Percentiles rank a stretch among this genome's conserved stretches.
Conservation (phyloP, 2,888 invertebrate species). For the Drosophila setosimentum region DNA sequence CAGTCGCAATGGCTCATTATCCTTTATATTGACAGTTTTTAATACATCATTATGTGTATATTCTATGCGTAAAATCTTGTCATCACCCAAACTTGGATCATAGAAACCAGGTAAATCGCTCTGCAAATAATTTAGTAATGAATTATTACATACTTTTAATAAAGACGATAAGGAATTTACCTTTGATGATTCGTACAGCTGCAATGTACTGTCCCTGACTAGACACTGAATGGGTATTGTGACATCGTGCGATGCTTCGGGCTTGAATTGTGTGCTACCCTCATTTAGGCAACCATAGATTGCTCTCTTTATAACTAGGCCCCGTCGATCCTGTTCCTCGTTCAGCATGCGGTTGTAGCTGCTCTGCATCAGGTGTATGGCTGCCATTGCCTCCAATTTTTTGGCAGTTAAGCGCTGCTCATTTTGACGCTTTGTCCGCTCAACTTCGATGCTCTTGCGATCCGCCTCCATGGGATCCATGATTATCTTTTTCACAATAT, state of each 20-base stretch:
- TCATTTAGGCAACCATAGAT: conserved; percentile 90
- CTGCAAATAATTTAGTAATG: conserved; percentile 86
- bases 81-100: conserved; percentile 97
- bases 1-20: conserved; percentile 92
- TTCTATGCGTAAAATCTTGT: conserved; percentile 93
- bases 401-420: conserved; percentile 90
- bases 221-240: conserved; percentile 97
- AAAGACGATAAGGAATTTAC: conserved; percentile 86
- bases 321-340: conserved; percentile 93
- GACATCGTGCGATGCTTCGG: conserved; percentile 90
- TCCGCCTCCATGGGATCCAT: conserved; percentile 93
- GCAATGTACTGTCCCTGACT: conserved; percentile 95
- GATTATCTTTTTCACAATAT: conserved; percentile 92
- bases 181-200: conserved; percentile 94
- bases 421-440: conserved; percentile 93
- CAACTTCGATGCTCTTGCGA: conserved; percentile 91
- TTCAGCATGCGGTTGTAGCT: conserved; percentile 93
- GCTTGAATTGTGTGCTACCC: conserved; percentile 72
- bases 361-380: conserved; percentile 95
- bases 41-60: conserved; percentile 93
- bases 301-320: conserved; percentile 94
- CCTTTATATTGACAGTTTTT: conserved; percentile 92
- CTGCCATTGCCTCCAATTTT: conserved; percentile 93
- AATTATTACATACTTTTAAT: neutral
- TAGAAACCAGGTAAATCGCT: conserved; percentile 98